A percentile compares a stretch with the other conserved stretches of the same genome.
These are phyloP conservation scores for Zosterops pallidus DNA, from an alignment of 2,113 vertebrate species.

Conservation along the genomic window DNA sequence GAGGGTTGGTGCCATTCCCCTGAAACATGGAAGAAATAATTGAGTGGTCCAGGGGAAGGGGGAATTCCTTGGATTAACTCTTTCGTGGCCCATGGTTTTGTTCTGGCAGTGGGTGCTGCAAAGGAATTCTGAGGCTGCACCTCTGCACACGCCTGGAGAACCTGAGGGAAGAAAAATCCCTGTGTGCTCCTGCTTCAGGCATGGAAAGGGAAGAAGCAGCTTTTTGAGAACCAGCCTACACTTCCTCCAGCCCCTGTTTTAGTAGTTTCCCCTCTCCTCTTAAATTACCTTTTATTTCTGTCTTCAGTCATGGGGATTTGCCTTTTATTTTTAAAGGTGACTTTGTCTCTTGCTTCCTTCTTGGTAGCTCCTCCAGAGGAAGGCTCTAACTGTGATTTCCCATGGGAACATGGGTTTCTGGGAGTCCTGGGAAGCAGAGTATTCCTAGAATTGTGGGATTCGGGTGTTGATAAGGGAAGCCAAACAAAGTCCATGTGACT, in stretches of 20 bases:
- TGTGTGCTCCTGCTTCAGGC: background rate
- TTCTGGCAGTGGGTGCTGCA: background rate
- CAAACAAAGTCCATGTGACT: background rate
- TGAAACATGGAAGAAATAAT: background rate
- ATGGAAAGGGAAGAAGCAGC: background rate
- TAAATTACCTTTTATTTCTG: background rate
- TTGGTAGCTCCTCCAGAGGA: background rate
- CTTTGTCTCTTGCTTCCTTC: background rate
- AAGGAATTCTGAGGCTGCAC: background rate
- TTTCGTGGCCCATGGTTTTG: background rate
- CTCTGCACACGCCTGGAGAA: background rate
- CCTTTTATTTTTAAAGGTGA: background rate
- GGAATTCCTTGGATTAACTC: background rate
- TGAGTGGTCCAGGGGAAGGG: accelerated
- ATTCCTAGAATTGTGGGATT: background rate
- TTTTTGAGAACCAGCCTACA: background rate
- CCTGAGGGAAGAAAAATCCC: background rate
- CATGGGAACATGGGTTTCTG: background rate
- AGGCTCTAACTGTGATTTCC: background rate
- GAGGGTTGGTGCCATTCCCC: background rate
- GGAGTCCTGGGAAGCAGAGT: background rate
- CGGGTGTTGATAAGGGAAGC: background rate
- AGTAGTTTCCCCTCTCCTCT: background rate
- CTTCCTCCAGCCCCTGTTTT: background rate
- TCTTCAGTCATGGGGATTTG: background rate